Percentiles rank a stretch among this genome's conserved stretches.
phyloP scores from a whole-genome alignment of 2,888 invertebrate species.

The Protodeltote pygarga region DNA sequence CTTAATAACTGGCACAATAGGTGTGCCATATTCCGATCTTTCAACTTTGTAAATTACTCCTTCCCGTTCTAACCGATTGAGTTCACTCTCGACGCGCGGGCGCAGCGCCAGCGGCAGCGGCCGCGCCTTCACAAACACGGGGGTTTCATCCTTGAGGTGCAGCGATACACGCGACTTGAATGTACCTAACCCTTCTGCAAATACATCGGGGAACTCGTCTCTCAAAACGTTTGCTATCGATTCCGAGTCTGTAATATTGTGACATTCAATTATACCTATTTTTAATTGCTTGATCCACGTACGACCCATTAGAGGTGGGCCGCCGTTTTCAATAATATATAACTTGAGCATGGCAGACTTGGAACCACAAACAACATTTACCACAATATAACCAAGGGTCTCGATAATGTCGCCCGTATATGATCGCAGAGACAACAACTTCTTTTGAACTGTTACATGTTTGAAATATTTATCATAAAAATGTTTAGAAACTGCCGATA shows the following conservation, averaged over 20 bases:
- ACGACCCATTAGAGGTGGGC: constrained; percentile 17
- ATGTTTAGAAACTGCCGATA: constrained; percentile 3
- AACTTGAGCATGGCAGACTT: background rate
- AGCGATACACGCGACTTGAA: constrained; percentile 5
- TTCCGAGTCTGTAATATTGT: background rate
- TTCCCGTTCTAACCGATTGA: constrained; percentile 41
- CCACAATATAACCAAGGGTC: constrained; percentile 8
- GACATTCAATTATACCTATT: background rate
- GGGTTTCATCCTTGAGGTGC: constrained; percentile 5
- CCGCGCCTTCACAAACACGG: constrained; percentile 28
- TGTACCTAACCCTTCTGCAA: constrained; percentile 6
- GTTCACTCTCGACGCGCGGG: constrained; percentile 37
- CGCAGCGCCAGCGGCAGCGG: constrained; percentile 42
- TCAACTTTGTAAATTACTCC: constrained; percentile 42
- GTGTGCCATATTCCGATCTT: constrained; percentile 48
- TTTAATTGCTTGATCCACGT: constrained; percentile 9
- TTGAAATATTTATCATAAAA: constrained; percentile 1
- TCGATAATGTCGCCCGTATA: constrained; percentile 13
- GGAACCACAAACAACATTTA: constrained; percentile 1
- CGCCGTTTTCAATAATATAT: constrained; percentile 15
- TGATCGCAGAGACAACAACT: constrained; percentile 3
- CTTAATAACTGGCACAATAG: constrained; percentile 43
- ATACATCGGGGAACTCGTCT: constrained; percentile 10
- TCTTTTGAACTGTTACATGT: background rate
- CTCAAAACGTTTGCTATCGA: background rate